These are phyloP conservation scores for Scolopax mira DNA, from an alignment of 2,113 vertebrate genomes.

Conservation along the genomic window DNA sequence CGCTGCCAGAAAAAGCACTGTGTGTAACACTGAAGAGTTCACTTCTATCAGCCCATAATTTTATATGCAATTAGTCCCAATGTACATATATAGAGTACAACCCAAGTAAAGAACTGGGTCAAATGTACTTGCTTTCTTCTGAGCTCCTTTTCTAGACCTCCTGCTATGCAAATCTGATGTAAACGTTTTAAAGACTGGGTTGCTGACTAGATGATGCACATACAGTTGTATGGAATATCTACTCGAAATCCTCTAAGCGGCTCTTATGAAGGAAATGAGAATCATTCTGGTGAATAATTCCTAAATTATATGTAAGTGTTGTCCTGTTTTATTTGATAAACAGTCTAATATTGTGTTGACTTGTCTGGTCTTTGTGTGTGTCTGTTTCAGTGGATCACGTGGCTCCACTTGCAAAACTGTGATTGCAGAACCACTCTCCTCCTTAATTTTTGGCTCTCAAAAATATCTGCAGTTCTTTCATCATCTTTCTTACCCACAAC, in stretches of 20 bases:
- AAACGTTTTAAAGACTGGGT: background rate
- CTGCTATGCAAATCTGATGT: background rate
- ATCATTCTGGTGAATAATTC: background rate
- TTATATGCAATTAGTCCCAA: background rate
- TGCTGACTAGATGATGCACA: background rate
- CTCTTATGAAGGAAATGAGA: background rate
- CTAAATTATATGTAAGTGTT: background rate
- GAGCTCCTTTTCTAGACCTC: background rate
- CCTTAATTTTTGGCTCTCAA: background rate
- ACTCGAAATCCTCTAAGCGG: background rate
- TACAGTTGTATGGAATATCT: background rate
- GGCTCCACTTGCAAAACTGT: background rate
- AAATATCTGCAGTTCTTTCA: background rate
- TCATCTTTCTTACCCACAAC: background rate
- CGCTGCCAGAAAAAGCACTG: background rate
- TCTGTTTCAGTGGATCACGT: background rate
- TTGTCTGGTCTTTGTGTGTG: background rate
- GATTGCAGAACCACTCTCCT: background rate
- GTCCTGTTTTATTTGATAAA: background rate
- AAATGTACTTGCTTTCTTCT: background rate
- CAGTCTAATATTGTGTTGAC: background rate
- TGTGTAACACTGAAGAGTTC: background rate
- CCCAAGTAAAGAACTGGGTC: background rate
- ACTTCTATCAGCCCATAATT: background rate
- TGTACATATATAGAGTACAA: background rate